A percentile compares a stretch with the other conserved stretches of the same genome.
phyloP scores from a whole-genome alignment of 2,113 vertebrate genomes.

The Telmatochromis bifrenatus region DNA sequence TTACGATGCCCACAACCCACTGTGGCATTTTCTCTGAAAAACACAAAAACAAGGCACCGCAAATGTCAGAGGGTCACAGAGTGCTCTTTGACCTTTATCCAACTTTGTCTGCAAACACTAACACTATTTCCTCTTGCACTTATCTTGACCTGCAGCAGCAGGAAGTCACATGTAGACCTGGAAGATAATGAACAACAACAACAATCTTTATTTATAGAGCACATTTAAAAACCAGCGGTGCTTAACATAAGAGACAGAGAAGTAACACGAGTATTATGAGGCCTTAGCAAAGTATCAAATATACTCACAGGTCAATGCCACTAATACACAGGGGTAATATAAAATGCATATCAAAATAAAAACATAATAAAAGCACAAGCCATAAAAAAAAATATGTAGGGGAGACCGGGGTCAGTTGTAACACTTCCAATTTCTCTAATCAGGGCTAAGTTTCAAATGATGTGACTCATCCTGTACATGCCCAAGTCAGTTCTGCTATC shows the following conservation, averaged over 20 bases:
- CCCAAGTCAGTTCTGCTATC: fast-evolving
- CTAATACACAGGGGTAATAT: too few species aligned
- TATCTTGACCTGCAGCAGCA: background rate
- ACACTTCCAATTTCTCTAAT: too few species aligned
- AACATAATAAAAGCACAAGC: too few species aligned
- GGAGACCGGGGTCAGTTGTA: too few species aligned
- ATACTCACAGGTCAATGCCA: fast-evolving
- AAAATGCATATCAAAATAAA: too few species aligned
- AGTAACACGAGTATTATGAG: too few species aligned
- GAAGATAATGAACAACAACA: background rate
- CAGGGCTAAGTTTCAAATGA: too few species aligned
- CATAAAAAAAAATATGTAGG: too few species aligned
- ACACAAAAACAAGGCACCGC: background rate
- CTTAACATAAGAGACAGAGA: too few species aligned
- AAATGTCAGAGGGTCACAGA: slow-evolving; percentile 8
- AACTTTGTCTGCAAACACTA: background rate
- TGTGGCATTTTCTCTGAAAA: slow-evolving; percentile 2
- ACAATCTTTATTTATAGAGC: too few species aligned
- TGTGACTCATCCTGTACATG: too few species aligned
- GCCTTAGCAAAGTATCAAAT: fast-evolving
- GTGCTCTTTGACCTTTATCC: slow-evolving; percentile 11
- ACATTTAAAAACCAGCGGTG: too few species aligned
- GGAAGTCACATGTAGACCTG: background rate
- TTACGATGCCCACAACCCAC: background rate
- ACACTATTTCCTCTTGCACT: background rate